Percentiles rank a stretch among this genome's conserved stretches.
These are phyloP conservation scores for Brachionus plicatilis DNA, from an alignment of 1,140 invertebrate species.

Conservation along the genomic window DNA sequence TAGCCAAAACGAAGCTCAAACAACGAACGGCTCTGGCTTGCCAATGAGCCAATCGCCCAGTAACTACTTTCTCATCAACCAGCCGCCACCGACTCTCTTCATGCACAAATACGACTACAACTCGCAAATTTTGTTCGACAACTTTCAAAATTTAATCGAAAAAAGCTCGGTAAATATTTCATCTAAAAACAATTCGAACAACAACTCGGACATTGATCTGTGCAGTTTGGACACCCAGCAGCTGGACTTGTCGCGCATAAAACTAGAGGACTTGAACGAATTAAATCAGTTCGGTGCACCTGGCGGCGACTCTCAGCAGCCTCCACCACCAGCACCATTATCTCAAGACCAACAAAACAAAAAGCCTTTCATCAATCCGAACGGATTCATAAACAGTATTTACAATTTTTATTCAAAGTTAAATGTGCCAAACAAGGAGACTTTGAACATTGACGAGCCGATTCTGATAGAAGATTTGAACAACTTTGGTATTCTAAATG, in stretches of 20 bases:
- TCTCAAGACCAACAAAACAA: neutral
- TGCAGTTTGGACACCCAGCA: neutral
- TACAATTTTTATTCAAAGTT: neutral
- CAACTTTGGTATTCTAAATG: neutral
- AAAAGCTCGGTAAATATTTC: neutral
- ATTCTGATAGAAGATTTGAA: neutral
- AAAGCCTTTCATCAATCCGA: neutral
- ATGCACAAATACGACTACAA: constrained; percentile 24
- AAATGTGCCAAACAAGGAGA: neutral
- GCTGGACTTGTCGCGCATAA: neutral
- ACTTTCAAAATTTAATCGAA: constrained; percentile 24
- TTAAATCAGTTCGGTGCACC: neutral
- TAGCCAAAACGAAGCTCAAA: neutral
- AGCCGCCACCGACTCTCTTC: constrained; percentile 1
- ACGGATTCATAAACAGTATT: neutral
- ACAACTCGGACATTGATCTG: constrained; percentile 1
- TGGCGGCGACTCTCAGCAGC: neutral
- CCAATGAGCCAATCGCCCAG: neutral
- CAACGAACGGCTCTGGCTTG: neutral
- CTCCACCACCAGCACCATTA: neutral
- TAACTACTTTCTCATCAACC: neutral
- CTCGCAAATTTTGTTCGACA: constrained; percentile 9
- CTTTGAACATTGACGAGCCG: neutral
- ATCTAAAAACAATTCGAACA: neutral
- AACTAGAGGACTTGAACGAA: constrained; percentile 35